Evolutionary conservation across 2,797 vertebrate genomes (phyloP).

Genomic region (Tiaroga cobitis): DNA sequence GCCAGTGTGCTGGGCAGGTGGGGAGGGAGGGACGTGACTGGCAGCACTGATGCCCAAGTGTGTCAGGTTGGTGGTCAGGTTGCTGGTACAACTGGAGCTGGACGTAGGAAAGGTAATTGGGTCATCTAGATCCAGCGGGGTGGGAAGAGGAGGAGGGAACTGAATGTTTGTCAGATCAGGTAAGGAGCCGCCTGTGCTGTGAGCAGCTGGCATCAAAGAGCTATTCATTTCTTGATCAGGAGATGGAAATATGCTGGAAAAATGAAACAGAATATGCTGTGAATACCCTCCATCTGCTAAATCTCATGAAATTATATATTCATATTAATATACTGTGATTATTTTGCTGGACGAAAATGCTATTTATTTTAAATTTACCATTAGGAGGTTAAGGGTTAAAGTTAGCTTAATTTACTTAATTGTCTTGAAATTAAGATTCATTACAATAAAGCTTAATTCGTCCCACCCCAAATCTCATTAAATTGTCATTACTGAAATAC

Average conservation of each 20-base stretch:
- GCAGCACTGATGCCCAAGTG: conserved; percentile 90
- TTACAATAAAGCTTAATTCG: neutral
- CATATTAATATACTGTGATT: too few species aligned
- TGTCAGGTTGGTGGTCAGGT: conserved; percentile 91
- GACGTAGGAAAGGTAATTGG: conserved; percentile 86
- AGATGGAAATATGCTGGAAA: conserved; percentile 92
- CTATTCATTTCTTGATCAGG: conserved; percentile 91
- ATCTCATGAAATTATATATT: neutral
- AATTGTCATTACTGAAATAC: neutral
- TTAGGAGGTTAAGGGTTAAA: neutral
- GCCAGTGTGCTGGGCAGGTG: conserved; percentile 78
- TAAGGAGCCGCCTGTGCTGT: conserved; percentile 95
- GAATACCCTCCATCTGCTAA: neutral
- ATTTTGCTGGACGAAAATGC: neutral
- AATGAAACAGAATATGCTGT: conserved; percentile 4
- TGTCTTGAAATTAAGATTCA: too few species aligned
- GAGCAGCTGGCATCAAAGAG: conserved; percentile 86
- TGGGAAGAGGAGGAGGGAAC: conserved; percentile 97
- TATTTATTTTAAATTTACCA: neutral
- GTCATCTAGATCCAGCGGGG: conserved; percentile 94
- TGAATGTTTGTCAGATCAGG: conserved; percentile 98
- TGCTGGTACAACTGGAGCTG: conserved; percentile 90
- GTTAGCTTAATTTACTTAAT: neutral
- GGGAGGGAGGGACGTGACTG: conserved; percentile 84
- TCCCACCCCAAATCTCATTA: neutral